These are phyloP conservation scores for Folsomia manolachei DNA, from an alignment of 2,888 invertebrate genomes.

Conservation along the genomic window DNA sequence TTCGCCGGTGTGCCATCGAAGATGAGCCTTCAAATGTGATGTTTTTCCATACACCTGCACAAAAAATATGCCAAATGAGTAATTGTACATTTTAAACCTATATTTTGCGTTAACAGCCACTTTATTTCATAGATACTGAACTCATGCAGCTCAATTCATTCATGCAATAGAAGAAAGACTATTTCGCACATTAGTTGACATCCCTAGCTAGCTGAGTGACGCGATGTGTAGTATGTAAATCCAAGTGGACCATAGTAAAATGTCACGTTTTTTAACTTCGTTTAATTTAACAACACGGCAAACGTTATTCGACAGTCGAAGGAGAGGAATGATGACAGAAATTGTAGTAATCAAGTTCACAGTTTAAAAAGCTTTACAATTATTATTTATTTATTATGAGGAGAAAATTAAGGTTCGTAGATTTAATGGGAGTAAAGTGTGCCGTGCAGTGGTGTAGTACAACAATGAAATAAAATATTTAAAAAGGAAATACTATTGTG, in stretches of 20 bases:
- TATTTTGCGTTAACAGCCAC: constrained; percentile 19
- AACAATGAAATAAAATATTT: constrained; percentile 2
- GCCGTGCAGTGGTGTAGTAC: neutral
- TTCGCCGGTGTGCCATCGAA: constrained; percentile 67
- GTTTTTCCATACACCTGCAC: constrained; percentile 78
- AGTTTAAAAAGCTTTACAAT: constrained; percentile 41
- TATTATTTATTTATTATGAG: neutral
- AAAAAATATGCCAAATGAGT: neutral
- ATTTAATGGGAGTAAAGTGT: neutral
- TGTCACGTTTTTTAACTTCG: constrained; percentile 40
- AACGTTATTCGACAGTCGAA: neutral
- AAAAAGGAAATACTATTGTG: neutral
- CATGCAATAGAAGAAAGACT: too few species aligned
- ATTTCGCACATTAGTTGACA: too few species aligned
- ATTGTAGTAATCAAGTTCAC: constrained; percentile 44
- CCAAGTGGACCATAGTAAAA: constrained; percentile 38
- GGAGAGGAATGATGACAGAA: constrained; percentile 26
- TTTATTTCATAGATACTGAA: constrained; percentile 9
- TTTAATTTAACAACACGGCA: constrained; percentile 15
- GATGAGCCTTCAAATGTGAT: constrained; percentile 78
- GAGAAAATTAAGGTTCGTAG: neutral
- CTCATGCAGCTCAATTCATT: neutral
- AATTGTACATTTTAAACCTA: constrained; percentile 5
- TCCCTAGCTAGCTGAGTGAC: too few species aligned
- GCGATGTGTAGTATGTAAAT: neutral